Base-by-base conservation (phyloP, 2,888 invertebrate genomes). In the Marronus borbonicus region DNA sequence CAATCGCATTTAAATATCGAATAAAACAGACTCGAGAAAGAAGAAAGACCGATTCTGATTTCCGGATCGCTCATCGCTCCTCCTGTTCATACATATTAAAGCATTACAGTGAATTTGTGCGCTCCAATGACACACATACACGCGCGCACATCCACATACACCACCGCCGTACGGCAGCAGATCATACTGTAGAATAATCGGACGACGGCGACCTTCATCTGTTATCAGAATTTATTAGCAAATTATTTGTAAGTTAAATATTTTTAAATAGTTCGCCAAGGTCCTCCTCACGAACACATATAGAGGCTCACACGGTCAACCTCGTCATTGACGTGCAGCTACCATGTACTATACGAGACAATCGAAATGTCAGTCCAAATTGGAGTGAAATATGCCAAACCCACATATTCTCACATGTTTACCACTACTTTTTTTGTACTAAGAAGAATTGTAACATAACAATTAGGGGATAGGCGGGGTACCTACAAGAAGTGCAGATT, bases 211-310 rank as follows among this genome's bases (percentile, higher is more conserved):
- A 68, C 76, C 76, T 76, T 68, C 68, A 66, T 60, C 76, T 68
- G 76, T 76, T 76, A 76, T 76, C 76, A 76, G 76, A 76, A 76
- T 76, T 76, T 76, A 76, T 76, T 76, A 76, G 76, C 66, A 76
- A 76, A 76, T 76, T 76, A 76, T 76, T 76, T 76, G 66, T 68
- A 60, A 68, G 76, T 76, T 66, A 68, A 66, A 66, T 76, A 68
- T 76, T 66, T 76, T 68, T 66, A 76, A 68, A 76, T 76, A 68
- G 68, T 74, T 74, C 72, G 60, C 72, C 72, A 74, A 74, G 72
- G 72, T 74, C 60, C 72, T 60, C 20, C 17, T 68, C 68, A 28
- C 68, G 36, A 36, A 28, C 28, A 64, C 64, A 64, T 64, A 64
- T 28, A 52, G 12, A 28, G 28, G 49, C 68, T 24, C 28, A 8